phyloP scores from a whole-genome alignment of 2,797 vertebrate species.

The Pipistrellus pygmaeus region DNA sequence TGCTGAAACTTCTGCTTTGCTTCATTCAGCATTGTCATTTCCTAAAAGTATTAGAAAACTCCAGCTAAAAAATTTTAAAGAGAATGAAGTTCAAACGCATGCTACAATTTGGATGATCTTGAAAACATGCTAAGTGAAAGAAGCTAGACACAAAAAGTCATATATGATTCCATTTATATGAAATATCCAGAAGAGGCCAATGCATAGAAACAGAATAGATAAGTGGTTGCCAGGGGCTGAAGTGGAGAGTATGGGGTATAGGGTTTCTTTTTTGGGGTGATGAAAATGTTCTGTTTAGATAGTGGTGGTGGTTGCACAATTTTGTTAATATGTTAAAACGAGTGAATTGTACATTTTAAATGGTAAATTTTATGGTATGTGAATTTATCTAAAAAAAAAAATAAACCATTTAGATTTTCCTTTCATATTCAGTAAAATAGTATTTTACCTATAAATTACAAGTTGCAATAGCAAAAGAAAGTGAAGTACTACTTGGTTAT shows the following conservation, averaged over 20 bases:
- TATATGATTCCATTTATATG: background rate
- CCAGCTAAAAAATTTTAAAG: background rate
- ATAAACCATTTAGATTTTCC: constrained; percentile 21
- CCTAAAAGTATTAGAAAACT: background rate
- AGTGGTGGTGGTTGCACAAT: background rate
- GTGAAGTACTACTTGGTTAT: background rate
- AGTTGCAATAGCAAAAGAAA: constrained; percentile 30
- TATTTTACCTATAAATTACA: constrained; percentile 33
- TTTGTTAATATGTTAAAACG: constrained; percentile 22
- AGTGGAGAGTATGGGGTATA: background rate
- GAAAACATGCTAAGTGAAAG: constrained; percentile 21
- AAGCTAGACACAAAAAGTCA: constrained; percentile 5
- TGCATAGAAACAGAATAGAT: background rate
- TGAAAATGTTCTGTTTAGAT: constrained; percentile 4
- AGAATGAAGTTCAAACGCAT: constrained; percentile 11
- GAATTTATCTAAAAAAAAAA: constrained; percentile 19
- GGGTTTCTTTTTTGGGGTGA: background rate
- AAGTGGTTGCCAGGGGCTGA: background rate
- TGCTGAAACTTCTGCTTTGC: constrained; percentile 28
- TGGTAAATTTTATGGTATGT: background rate
- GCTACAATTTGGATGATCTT: background rate
- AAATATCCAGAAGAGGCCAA: constrained; percentile 1
- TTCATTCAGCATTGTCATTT: constrained; percentile 13
- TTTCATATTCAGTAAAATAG: constrained; percentile 33
- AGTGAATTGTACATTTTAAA: background rate